Evolutionary conservation across 92 coral and sea anemone genomes (phyloP), one percentile per base, ranked within the genome.

Genomic region (Hydrozoanthus gracilis): DNA sequence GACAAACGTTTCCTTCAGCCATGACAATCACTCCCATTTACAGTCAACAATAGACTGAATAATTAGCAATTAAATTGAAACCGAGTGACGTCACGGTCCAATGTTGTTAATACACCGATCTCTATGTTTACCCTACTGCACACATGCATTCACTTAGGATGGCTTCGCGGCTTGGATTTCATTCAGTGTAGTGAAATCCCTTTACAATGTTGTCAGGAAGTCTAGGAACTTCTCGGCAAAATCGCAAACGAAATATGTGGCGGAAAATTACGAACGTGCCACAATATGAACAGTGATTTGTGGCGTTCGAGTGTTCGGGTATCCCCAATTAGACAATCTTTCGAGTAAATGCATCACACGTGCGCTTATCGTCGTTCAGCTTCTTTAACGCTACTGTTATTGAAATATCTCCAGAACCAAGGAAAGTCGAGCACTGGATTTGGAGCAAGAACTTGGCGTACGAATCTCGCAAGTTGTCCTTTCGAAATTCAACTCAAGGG

Each of bases 41-140:
- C 85, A 16, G 85, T 66, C 75, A 64, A 80, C 85, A 80, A 80
- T 48, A 14, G 85, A 70, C 18, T 50, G 85, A 91, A 91, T 84
- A 88, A 91, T 91, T 87, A 88, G 93, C 93, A 87, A 91, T 91
- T 91, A 91, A 88, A 88, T 68, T 83, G 91, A 91, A 78, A 76
- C 88, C 86, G 49, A 73, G 92, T 89, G 92, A 89, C 92, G 92
- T 89, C 89, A 89, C 87, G 83, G 47, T 62, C 66, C 85, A 52
- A 80, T 89, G 84, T 78, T 85, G 84, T 46, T 76, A 74, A 48
- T 56, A 54, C 71, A 83, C 83, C 86, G 87, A 70, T 82, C 61
- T 56, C 86, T 70, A 72, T 89, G 82, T 89, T 84, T 88, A 83
- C 86, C 77, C 78, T 78, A n/a, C n/a, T 52, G 77, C 88, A 79